phyloP scores from a whole-genome alignment of 37 sponge, comb jelly and placozoan species.

The Haliclona indistincta region DNA sequence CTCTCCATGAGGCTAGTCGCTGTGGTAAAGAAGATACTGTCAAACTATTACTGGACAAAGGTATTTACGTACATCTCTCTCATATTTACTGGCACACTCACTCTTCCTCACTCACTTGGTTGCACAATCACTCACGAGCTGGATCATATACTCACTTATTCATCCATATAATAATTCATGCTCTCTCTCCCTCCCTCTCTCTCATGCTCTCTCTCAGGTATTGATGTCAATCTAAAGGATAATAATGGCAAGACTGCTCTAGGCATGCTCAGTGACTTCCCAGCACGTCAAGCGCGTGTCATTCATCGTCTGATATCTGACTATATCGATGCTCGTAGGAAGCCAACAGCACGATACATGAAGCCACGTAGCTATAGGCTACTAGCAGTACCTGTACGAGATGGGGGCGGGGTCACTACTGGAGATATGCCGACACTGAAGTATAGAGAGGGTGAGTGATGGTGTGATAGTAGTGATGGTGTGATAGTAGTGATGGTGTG shows the following conservation, averaged over 20 bases:
- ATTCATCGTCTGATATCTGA: constrained; percentile 43
- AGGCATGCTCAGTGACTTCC: constrained; percentile 37
- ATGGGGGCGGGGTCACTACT: background rate
- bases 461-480: too few species aligned
- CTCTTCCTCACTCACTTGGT: too few species aligned
- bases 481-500: too few species aligned
- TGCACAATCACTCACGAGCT: too few species aligned
- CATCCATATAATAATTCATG: background rate
- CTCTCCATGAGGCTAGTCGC: constrained; percentile 75
- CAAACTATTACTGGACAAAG: constrained; percentile 62
- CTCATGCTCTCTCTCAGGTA: constrained; percentile 11
- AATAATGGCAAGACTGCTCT: constrained; percentile 45
- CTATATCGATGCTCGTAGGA: background rate
- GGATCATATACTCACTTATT: too few species aligned
- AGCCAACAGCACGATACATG: background rate
- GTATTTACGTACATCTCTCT: too few species aligned
- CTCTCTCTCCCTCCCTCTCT: background rate
- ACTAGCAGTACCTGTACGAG: background rate
- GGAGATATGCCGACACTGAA: background rate
- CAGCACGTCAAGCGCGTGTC: constrained; percentile 15
- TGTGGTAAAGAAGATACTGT: constrained; percentile 76
- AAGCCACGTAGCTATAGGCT: background rate
- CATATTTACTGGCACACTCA: too few species aligned
- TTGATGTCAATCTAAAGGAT: constrained; percentile 43
- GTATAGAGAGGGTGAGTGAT: background rate